Percentiles rank a stretch among this genome's conserved stretches.
These are phyloP conservation scores for Python bivittatus DNA, from an alignment of 2,113 vertebrate species.

Conservation along the genomic window DNA sequence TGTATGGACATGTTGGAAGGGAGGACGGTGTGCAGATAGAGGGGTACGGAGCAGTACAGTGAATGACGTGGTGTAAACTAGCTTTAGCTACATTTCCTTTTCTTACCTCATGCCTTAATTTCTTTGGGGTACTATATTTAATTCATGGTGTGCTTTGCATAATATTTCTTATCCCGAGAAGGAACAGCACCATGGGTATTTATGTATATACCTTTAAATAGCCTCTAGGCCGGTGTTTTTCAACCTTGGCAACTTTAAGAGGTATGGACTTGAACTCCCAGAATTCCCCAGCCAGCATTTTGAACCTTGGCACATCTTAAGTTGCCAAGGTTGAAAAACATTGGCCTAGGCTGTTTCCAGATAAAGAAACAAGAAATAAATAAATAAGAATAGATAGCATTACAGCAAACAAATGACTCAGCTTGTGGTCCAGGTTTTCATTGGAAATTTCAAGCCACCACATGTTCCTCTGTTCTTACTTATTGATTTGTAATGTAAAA, in stretches of 20 bases:
- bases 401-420: not conserved
- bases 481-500: not conserved
- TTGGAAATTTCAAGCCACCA: not conserved
- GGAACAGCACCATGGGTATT: not conserved
- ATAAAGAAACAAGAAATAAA: not conserved
- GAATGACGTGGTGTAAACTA: not conserved
- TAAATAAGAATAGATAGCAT: not conserved
- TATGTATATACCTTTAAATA: not conserved
- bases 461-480: not conserved
- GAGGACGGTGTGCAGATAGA: not conserved
- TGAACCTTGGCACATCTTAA: not conserved
- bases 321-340: not conserved
- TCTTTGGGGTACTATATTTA: not conserved
- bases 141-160: not conserved
- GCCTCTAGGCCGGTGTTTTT: not conserved
- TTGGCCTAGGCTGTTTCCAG: not conserved
- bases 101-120: not conserved
- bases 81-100: not conserved
- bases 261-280: not conserved
- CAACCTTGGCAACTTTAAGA: not conserved
- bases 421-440: not conserved
- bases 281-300: not conserved
- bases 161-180: not conserved
- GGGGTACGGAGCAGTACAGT: not conserved
- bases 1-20: not conserved